These are phyloP conservation scores for Apamea crenata DNA, from an alignment of 2,888 invertebrate species.

Conservation along the genomic window DNA sequence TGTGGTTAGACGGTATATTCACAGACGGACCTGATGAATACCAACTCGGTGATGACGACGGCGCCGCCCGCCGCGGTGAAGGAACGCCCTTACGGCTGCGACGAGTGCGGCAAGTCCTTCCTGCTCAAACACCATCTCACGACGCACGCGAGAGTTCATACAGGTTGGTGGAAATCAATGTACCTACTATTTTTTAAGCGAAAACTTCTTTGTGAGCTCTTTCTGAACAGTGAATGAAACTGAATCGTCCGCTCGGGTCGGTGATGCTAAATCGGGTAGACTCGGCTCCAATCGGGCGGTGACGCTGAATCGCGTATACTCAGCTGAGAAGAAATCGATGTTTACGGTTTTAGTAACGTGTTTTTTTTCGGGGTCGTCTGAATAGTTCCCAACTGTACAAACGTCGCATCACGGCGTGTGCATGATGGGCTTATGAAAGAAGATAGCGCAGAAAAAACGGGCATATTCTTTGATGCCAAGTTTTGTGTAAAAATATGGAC, in stretches of 20 bases:
- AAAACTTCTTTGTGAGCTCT: not conserved
- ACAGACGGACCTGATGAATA: slow-evolving; percentile 84
- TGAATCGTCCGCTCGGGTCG: not conserved
- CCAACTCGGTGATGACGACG: slow-evolving; percentile 80
- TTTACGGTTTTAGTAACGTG: not conserved
- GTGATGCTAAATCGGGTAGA: not conserved
- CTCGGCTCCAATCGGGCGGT: not conserved
- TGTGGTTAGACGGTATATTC: slow-evolving; percentile 84
- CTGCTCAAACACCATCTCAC: slow-evolving; percentile 95
- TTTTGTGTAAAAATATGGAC: not conserved
- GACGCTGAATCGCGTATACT: not conserved
- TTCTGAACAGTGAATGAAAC: not conserved
- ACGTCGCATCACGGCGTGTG: not conserved
- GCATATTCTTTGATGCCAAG: not conserved
- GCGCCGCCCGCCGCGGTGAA: slow-evolving; percentile 85
- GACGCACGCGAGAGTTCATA: slow-evolving; percentile 95
- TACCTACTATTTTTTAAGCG: not conserved
- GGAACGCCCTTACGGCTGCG: slow-evolving; percentile 95
- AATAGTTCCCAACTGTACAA: not conserved
- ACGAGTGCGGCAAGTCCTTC: slow-evolving; percentile 96
- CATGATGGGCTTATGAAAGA: not conserved
- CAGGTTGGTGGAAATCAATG: slow-evolving; percentile 80
- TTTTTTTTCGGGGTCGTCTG: not conserved
- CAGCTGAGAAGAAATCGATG: not conserved
- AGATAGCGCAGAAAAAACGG: not conserved